Evolutionary conservation across 1,140 invertebrate species (phyloP).

Genomic region (Drosophila elegans): DNA sequence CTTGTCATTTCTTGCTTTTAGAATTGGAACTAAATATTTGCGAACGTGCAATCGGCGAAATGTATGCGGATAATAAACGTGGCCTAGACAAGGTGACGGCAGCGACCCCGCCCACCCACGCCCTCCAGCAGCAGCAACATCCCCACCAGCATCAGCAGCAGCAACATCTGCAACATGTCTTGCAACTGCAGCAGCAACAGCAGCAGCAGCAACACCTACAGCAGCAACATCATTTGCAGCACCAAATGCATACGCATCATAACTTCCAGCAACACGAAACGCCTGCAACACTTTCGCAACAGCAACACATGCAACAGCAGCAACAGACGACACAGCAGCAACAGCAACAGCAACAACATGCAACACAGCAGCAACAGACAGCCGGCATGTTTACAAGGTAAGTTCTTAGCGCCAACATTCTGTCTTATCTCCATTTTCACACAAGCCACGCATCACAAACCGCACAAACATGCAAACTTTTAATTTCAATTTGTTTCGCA

Average conservation of each 20-base stretch:
- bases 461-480: constrained; percentile 77
- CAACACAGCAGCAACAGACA: constrained; percentile 50
- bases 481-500: constrained; percentile 82
- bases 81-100: constrained; percentile 74
- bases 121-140: constrained; percentile 56
- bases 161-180: constrained; percentile 63
- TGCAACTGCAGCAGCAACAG: constrained; percentile 67
- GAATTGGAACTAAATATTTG: constrained; percentile 71
- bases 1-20: constrained; percentile 66
- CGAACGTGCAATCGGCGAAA: constrained; percentile 66
- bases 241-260: constrained; percentile 77
- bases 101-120: constrained; percentile 54
- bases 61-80: constrained; percentile 79
- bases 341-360: constrained; percentile 32
- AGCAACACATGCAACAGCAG: constrained; percentile 56
- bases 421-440: constrained; percentile 31
- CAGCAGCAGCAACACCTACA: constrained; percentile 66
- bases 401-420: constrained; percentile 77
- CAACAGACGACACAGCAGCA: constrained; percentile 59
- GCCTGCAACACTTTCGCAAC: constrained; percentile 59
- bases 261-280: constrained; percentile 68
- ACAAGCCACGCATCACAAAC: constrained; percentile 34
- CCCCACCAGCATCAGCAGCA: constrained; percentile 62
- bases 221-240: constrained; percentile 73
- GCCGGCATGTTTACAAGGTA: constrained; percentile 83